Percentiles rank a stretch among this genome's conserved stretches.
These are phyloP conservation scores for Drosophila mayaguana DNA, from an alignment of 2,888 invertebrate genomes.

Conservation along the genomic window DNA sequence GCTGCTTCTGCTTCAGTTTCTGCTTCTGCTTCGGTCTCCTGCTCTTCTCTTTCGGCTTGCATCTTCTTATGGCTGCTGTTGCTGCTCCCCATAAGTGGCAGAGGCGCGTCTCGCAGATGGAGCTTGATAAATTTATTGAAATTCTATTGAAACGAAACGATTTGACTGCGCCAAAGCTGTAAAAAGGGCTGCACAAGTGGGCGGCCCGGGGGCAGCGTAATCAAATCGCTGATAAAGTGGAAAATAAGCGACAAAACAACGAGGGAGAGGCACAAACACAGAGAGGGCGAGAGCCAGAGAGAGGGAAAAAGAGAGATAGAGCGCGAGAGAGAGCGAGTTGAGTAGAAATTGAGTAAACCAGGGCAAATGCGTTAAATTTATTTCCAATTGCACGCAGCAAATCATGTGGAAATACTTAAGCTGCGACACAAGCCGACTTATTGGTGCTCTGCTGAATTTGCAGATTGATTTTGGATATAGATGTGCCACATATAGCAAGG, in stretches of 20 bases:
- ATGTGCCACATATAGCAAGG: not conserved
- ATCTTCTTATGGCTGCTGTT: constrained; percentile 5
- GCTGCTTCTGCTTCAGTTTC: not conserved
- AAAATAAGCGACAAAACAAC: constrained; percentile 66
- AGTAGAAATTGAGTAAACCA: not conserved
- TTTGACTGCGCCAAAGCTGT: constrained; percentile 66
- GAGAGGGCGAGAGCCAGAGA: not conserved
- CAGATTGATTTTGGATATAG: not conserved
- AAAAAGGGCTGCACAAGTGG: constrained; percentile 13
- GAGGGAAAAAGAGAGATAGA: not conserved
- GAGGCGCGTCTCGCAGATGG: constrained; percentile 13
- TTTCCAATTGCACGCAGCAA: constrained; percentile 10
- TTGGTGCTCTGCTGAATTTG: not conserved
- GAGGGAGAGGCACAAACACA: not conserved
- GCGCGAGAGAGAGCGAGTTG: not conserved
- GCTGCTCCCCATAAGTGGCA: constrained; percentile 31
- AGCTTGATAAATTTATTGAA: constrained; percentile 79
- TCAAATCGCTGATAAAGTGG: constrained; percentile 78
- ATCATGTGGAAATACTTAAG: constrained; percentile 13
- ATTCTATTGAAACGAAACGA: constrained; percentile 81
- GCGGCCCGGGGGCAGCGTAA: constrained; percentile 13
- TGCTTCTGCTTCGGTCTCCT: too few species aligned
- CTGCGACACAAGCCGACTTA: not conserved
- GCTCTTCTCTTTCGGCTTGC: not conserved
- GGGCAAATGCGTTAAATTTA: constrained; percentile 17